Base-by-base conservation (phyloP, 2,888 invertebrate genomes). In the Hypolimnas misippus region DNA sequence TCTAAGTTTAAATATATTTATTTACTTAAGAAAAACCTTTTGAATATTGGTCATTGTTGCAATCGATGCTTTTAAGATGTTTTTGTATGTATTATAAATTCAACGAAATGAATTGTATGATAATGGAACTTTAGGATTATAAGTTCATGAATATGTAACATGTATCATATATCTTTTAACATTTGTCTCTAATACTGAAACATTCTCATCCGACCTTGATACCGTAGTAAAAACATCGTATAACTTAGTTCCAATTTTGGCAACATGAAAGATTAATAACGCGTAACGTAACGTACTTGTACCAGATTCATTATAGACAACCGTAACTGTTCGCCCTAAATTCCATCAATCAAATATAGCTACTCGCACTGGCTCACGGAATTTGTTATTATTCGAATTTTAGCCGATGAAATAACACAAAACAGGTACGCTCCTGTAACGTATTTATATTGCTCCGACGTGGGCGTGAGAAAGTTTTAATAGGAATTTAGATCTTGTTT, bases 401-500 rank as follows among this genome's bases (percentile, higher is more conserved):
- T 66, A 64, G 66, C 66, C 70, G 69, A 71, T 67, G 74, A 76
- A 72, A 76, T 72, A 75, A 83, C 77, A 78, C 73, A 73, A 82
- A 83, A 73, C 85, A 84, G 84, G 81, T 65, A 71, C 74, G 70
- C 70, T 67, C 66, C 55, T 63, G 46, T 57, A 57, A 52, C 56
- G 31, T 79, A 75, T 81, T 82, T 78, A 81, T 75, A 71, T 74
- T 72, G 70, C 68, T 71, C 64, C 70, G 68, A 70, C 54, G 71
- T 71, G 70, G 76, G 73, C 83, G 83, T 84, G 85, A 81, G 85
- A 87, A 86, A 86, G 79, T 85, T 83, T 77, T 77, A 77, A 81
- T 61, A 77, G 75, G 77, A 79, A 82, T 83, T 80, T 76, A 70
- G 76, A 82, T 78, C 73, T 76, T 78, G 79, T 82, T 81, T 82